These are phyloP conservation scores for Entomobrya multifasciata DNA, from an alignment of 2,888 invertebrate species.

Conservation along the genomic window DNA sequence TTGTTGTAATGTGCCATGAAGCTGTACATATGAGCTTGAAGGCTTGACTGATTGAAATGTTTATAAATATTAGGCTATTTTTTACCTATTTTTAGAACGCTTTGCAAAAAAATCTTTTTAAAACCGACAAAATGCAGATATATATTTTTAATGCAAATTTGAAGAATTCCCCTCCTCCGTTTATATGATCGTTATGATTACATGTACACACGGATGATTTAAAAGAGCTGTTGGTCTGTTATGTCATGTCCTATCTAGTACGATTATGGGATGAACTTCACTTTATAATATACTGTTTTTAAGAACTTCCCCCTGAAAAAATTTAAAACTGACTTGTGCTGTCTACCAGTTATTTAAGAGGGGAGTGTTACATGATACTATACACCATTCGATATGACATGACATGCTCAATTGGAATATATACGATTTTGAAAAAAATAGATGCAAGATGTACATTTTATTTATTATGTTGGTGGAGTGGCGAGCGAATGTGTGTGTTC, in stretches of 20 bases:
- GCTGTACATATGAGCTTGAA: conserved; percentile 35
- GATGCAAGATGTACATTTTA: neutral
- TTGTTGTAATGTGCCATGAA: conserved; percentile 56
- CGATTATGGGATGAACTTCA: conserved; percentile 5
- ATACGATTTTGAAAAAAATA: no score
- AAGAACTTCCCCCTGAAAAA: conserved; percentile 18
- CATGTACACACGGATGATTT: conserved; percentile 59
- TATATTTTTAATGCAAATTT: conserved; percentile 40
- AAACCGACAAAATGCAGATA: conserved; percentile 61
- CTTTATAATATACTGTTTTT: conserved; percentile 5
- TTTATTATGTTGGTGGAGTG: no score
- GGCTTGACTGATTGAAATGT: conserved; percentile 68
- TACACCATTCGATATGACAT: no score
- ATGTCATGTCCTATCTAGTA: neutral
- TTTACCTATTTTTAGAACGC: conserved; percentile 68
- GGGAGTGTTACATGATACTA: no score
- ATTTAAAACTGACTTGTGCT: conserved; percentile 18
- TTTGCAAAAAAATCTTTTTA: conserved; percentile 52
- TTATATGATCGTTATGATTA: conserved; percentile 49
- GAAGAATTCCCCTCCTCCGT: conserved; percentile 35
- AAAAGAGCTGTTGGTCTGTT: conserved; percentile 12
- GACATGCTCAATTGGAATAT: neutral
- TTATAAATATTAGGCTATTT: conserved; percentile 69
- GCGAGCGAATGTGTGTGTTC: no score
- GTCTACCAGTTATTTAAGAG: neutral